Percentiles rank a stretch among this genome's conserved stretches.
Evolutionary conservation across 2,113 vertebrate genomes (phyloP).

Genomic region (Pygathrix nemaeus): DNA sequence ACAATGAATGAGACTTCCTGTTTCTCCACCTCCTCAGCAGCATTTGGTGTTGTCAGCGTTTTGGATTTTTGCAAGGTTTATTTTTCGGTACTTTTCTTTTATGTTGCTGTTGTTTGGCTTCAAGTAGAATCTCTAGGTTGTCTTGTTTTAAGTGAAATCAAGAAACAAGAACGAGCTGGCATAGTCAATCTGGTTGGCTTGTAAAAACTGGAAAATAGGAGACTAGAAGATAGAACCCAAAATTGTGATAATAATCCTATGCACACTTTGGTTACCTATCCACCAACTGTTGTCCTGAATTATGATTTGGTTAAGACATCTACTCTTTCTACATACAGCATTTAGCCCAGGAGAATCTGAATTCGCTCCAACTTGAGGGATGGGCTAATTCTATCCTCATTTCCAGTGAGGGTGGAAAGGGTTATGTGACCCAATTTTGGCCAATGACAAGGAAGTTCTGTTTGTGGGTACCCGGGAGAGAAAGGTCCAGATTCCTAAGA

Average conservation of each 20-base stretch:
- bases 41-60: neutral
- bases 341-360: too few species aligned
- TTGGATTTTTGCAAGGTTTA: neutral
- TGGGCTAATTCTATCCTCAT: neutral
- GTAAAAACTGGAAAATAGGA: too few species aligned
- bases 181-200: neutral
- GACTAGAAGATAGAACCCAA: neutral
- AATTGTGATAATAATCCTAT: neutral
- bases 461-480: accelerated
- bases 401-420: neutral
- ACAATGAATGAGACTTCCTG: neutral
- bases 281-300: too few species aligned
- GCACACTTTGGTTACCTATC: neutral
- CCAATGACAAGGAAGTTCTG: neutral
- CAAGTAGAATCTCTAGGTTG: neutral
- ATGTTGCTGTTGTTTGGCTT: neutral
- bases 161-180: neutral
- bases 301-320: too few species aligned
- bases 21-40: neutral
- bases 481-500: neutral
- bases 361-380: too few species aligned
- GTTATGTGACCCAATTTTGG: neutral
- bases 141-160: neutral
- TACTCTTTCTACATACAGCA: neutral
- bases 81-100: neutral